Base-by-base conservation (phyloP, 2,888 invertebrate genomes). In the Deilephila elpenor region DNA sequence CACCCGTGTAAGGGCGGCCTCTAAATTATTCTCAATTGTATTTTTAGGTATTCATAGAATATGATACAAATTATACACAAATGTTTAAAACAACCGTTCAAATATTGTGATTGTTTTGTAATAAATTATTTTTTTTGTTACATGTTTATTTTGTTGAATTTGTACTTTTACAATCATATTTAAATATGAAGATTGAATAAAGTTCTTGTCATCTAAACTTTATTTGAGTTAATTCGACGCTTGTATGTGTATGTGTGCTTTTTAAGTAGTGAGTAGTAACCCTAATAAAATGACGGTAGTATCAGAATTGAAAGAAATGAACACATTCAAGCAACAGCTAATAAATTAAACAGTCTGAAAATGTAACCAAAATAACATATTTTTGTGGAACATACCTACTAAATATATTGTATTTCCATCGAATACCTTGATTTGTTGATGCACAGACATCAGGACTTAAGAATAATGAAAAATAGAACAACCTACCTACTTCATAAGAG, bases 71-170 rank as follows among this genome's bases (percentile, higher is more conserved):
- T 29, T 71, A 71, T 71, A 71, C 56, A 71, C 71, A 71, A 71
- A 37, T 67, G 17, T 67, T 60, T 67, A 67, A 67, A 44, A 44
- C 64, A 67, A 51, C 44, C 67, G 51, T 67, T 67, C 67, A 67
- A 67, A 25, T 67, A 51, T 67, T 67, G 67, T 67, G 67, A 67
- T 67, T 67, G 25, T 67, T 67, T 67, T 67, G 25, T 67, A 67
- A 17, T 51, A 67, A 67, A 17, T 67, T 67, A 67, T 67, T 67
- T 67, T 53, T 62, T 72, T 62, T 62, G 61, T 61, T 72, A 61
- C 53, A 72, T 62, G n/a, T 56, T 62, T 72, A 72, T 72, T 72
- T 61, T 72, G 62, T 72, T 62, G 44, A 51, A 67, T 67, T 67
- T 67, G 67, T 67, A 51, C 44, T 67, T 67, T 67, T 67, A 67